Evolutionary conservation across 1,140 invertebrate genomes (phyloP).

Genomic region (Contarinia nasturtii): DNA sequence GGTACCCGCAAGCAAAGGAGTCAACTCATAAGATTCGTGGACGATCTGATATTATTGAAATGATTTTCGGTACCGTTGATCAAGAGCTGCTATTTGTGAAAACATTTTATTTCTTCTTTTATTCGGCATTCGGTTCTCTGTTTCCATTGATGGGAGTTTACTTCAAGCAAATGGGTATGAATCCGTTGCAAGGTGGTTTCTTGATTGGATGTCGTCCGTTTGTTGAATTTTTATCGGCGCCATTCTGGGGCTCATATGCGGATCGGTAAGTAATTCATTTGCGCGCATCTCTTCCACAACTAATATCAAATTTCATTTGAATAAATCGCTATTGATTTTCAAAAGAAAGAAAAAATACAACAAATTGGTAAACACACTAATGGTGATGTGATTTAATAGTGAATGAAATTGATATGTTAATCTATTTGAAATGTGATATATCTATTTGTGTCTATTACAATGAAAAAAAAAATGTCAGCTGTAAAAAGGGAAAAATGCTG

Average conservation of each 20-base stretch:
- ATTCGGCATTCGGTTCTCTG: constrained; percentile 93
- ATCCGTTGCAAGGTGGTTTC: constrained; percentile 82
- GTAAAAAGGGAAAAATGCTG: constrained; percentile 70
- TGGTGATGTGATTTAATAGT: too few species aligned
- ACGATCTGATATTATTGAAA: constrained; percentile 61
- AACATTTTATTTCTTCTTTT: constrained; percentile 99
- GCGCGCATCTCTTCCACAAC: background rate
- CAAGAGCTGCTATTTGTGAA: constrained; percentile 83
- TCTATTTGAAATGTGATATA: background rate
- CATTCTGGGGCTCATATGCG: constrained; percentile 92
- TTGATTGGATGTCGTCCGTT: constrained; percentile 85
- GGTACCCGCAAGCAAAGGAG: constrained; percentile 66
- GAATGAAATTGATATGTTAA: too few species aligned
- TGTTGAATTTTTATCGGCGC: constrained; percentile 92
- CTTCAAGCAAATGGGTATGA: constrained; percentile 98
- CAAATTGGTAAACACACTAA: too few species aligned
- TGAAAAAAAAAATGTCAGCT: constrained; percentile 27
- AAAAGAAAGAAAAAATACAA: too few species aligned
- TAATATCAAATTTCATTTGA: too few species aligned
- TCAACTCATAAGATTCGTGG: constrained; percentile 76
- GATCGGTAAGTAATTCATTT: constrained; percentile 42
- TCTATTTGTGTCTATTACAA: too few species aligned
- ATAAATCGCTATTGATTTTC: too few species aligned
- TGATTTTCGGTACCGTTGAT: constrained; percentile 65
- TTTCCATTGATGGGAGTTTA: constrained; percentile 97